Conservation (phyloP, 2,113 vertebrate species). For the Echinops telfairi region DNA sequence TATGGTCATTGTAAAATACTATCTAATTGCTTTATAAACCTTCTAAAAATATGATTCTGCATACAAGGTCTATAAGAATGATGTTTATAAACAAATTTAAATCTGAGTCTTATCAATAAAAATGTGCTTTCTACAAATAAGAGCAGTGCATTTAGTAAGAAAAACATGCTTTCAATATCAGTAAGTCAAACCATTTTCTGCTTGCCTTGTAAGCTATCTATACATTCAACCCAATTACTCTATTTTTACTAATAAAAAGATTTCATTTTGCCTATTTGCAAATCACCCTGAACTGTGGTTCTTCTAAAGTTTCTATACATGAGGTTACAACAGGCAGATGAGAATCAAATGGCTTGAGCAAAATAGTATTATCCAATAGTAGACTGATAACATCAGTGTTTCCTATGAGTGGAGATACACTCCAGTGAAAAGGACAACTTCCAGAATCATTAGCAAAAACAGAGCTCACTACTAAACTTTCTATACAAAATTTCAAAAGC, state of each 20-base stretch:
- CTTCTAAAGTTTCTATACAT: not conserved
- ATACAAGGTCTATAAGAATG: no score
- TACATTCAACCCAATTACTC: not conserved
- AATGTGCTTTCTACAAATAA: not conserved
- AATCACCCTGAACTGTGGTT: not conserved
- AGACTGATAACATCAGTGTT: not conserved
- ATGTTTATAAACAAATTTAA: no score
- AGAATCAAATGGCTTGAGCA: not conserved
- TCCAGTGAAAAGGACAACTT: not conserved
- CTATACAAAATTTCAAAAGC: not conserved
- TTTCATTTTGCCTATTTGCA: not conserved
- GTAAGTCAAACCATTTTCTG: not conserved
- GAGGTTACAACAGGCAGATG: not conserved
- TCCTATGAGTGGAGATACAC: not conserved
- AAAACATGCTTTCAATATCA: not conserved
- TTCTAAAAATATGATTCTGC: no score
- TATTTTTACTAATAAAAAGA: constrained; percentile 10
- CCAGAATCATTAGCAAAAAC: not conserved
- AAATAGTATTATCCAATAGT: not conserved
- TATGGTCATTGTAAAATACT: no score
- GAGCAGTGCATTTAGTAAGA: not conserved
- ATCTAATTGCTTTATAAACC: no score
- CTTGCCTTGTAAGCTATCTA: not conserved
- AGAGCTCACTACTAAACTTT: not conserved
- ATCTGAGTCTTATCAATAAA: no score